Percentiles rank a stretch among this genome's conserved stretches.
Conservation (phyloP, 2,888 invertebrate species). For the Epinotia nisella region DNA sequence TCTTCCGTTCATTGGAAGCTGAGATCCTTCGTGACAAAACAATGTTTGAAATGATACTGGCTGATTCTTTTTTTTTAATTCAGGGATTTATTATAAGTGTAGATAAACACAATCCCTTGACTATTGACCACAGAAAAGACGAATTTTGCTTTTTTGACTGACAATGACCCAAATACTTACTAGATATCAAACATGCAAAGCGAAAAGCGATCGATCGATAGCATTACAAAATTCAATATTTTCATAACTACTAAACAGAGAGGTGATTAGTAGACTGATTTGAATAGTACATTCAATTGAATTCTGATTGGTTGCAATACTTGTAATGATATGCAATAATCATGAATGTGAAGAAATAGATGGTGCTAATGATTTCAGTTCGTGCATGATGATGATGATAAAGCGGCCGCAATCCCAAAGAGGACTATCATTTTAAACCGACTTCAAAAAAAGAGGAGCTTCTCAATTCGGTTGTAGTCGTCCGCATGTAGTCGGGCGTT, state of each 20-base stretch:
- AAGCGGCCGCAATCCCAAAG: too few species aligned
- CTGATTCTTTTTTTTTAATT: too few species aligned
- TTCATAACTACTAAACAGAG: neutral
- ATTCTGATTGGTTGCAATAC: slow-evolving; percentile 9
- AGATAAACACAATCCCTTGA: too few species aligned
- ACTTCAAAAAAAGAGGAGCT: too few species aligned
- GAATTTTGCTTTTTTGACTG: too few species aligned
- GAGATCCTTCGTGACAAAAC: too few species aligned
- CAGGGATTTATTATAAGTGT: too few species aligned
- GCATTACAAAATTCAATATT: neutral
- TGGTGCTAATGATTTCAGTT: slow-evolving; percentile 1
- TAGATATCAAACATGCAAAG: neutral
- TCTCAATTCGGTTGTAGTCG: too few species aligned
- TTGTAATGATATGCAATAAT: slow-evolving; percentile 14
- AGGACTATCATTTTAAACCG: neutral
- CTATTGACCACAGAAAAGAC: too few species aligned
- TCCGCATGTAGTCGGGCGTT: too few species aligned
- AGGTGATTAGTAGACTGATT: slow-evolving; percentile 10
- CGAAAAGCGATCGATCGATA: neutral
- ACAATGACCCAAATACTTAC: neutral
- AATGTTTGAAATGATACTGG: too few species aligned
- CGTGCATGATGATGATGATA: neutral
- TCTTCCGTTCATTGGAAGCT: too few species aligned
- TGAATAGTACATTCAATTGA: neutral
- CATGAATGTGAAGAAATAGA: neutral